phyloP scores from a whole-genome alignment of 2,888 invertebrate species.

The Hirtodrosophila cameraria region DNA sequence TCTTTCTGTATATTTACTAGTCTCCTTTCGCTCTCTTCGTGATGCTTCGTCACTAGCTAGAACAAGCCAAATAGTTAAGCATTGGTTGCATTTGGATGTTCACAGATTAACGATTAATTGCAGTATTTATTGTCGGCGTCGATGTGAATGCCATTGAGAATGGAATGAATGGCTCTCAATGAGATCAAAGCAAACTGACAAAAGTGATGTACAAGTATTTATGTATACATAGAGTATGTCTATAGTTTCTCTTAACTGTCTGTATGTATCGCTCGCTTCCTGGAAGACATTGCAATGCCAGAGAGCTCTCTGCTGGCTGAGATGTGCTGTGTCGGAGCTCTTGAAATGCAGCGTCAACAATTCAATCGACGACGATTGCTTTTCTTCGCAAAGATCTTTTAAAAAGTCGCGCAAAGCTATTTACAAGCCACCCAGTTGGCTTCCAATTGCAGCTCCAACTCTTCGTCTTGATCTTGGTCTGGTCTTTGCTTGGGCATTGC shows the following conservation, averaged over 20 bases:
- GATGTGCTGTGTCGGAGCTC: too few relatives aligned
- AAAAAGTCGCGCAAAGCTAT: constrained; percentile 1
- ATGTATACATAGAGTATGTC: neutral
- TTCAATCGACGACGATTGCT: constrained; percentile 34
- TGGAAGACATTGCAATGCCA: constrained; percentile 29
- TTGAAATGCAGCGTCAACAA: constrained; percentile 40
- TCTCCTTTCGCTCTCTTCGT: too few relatives aligned
- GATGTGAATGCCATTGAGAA: constrained; percentile 14
- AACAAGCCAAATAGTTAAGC: constrained; percentile 11
- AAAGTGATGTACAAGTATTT: neutral
- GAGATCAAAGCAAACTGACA: neutral
- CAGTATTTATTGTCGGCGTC: constrained; percentile 26
- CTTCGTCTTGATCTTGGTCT: neutral
- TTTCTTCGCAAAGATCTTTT: constrained; percentile 7
- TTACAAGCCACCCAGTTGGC: constrained; percentile 40
- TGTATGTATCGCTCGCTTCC: constrained; percentile 32
- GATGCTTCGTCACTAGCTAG: too few relatives aligned
- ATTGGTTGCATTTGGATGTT: constrained; percentile 21
- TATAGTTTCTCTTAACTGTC: neutral
- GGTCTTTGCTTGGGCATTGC: neutral
- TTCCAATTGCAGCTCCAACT: neutral
- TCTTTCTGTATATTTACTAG: neutral
- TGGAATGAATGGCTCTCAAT: neutral
- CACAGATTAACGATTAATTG: constrained; percentile 27
- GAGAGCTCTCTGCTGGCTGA: neutral